Percentiles rank a stretch among this genome's conserved stretches.
Conservation (phyloP, 2,797 vertebrate species). For the Mormyrops attenuatus region DNA sequence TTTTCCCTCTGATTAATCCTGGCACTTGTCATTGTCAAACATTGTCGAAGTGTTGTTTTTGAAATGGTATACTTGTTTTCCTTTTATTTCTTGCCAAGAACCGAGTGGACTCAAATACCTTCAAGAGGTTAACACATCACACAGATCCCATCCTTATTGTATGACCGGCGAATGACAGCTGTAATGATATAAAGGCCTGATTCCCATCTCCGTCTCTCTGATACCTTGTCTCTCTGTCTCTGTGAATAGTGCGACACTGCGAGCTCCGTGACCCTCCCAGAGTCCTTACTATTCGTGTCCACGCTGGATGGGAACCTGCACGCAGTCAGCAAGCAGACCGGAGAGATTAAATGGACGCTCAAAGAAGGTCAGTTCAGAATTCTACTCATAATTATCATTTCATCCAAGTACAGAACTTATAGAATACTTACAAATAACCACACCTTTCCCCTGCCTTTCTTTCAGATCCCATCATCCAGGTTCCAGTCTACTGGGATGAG, state of each 20-base stretch:
- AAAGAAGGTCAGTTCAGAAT: slow-evolving; percentile 71
- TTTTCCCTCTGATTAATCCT: background rate
- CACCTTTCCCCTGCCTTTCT: slow-evolving; percentile 23
- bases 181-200: background rate
- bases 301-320: slow-evolving; percentile 90
- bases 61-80: background rate
- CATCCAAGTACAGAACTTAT: background rate
- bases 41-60: background rate
- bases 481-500: slow-evolving; percentile 81
- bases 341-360: slow-evolving; percentile 87
- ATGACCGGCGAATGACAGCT: background rate
- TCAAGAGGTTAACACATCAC: background rate
- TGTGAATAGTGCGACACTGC: slow-evolving; percentile 51
- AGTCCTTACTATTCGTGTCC: slow-evolving; percentile 83
- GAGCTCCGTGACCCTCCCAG: slow-evolving; percentile 67
- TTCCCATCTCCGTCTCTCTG: background rate
- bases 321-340: slow-evolving; percentile 83
- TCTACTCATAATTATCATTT: background rate
- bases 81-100: background rate
- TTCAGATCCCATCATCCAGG: slow-evolving; percentile 88
- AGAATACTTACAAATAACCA: background rate
- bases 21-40: background rate
- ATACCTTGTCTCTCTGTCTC: background rate
- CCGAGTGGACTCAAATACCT: background rate
- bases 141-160: background rate